Conservation (phyloP, 2,113 vertebrate species). For the Crotalus helleri region DNA sequence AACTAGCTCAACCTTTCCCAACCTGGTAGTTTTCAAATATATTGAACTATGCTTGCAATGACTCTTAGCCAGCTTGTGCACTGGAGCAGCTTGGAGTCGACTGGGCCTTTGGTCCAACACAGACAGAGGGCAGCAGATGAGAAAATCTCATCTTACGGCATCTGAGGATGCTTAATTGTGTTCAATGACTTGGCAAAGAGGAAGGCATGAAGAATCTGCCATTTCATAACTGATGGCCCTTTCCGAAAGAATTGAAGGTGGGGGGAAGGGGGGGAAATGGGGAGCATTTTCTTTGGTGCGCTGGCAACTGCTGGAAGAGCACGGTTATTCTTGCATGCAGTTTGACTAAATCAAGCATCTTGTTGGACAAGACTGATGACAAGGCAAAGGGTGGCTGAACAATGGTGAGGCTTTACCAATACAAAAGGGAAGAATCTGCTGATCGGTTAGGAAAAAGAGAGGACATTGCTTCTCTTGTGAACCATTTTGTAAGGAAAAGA, state of each 20-base stretch:
- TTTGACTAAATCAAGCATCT: constrained; percentile 72
- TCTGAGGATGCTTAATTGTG: constrained; percentile 48
- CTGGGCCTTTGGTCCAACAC: neutral
- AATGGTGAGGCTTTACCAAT: constrained; percentile 68
- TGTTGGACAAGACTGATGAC: constrained; percentile 84
- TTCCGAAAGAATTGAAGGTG: constrained; percentile 23
- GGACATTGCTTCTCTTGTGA: constrained; percentile 56
- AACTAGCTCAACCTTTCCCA: neutral
- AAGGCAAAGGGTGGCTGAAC: constrained; percentile 51
- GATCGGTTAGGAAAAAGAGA: constrained; percentile 78
- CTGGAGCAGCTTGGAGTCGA: neutral
- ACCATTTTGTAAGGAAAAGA: neutral
- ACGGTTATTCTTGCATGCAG: constrained; percentile 80
- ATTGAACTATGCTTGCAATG: neutral
- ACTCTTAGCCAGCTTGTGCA: neutral
- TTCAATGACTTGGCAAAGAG: constrained; percentile 80
- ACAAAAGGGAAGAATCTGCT: constrained; percentile 70
- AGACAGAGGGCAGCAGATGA: neutral
- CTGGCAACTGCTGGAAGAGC: constrained; percentile 49
- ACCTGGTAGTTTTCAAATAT: neutral
- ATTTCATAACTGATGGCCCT: constrained; percentile 60
- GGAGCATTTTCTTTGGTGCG: constrained; percentile 53
- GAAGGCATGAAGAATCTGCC: constrained; percentile 81
- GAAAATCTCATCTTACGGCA: constrained; percentile 17
- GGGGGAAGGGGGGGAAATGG: neutral